Evolutionary conservation across 2,113 vertebrate genomes (phyloP).

Genomic region (Thryonomys swinderianus): DNA sequence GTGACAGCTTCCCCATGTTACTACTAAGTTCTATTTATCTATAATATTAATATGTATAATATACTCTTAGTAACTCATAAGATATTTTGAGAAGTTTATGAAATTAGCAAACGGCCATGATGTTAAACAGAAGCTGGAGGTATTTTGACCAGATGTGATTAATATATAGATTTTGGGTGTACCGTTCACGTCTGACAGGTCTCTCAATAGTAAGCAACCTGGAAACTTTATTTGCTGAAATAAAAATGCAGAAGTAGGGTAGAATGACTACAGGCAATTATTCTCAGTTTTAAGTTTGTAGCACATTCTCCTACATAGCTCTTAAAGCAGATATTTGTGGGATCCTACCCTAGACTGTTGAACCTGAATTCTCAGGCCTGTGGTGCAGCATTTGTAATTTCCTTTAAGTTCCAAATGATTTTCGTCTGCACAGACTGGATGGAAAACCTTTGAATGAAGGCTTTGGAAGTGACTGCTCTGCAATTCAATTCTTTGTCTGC

Average conservation of each 20-base stretch:
- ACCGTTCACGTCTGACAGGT: neutral
- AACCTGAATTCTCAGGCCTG: neutral
- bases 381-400: neutral
- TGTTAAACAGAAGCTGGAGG: neutral
- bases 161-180: neutral
- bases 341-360: neutral
- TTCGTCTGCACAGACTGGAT: neutral
- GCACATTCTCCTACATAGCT: neutral
- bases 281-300: neutral
- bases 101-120: slow-evolving; percentile 10
- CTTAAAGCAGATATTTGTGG: neutral
- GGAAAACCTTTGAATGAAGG: neutral
- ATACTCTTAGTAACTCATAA: neutral
- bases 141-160: neutral
- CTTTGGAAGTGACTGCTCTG: neutral
- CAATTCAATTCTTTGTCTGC: neutral
- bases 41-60: neutral
- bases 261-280: neutral
- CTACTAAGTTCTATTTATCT: neutral
- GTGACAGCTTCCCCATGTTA: neutral
- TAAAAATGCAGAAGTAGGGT: neutral
- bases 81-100: slow-evolving; percentile 47
- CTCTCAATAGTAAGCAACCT: neutral
- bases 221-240: neutral
- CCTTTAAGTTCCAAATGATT: neutral